Conservation (phyloP, 1,140 invertebrate genomes). For the Trichogramma pretiosum region DNA sequence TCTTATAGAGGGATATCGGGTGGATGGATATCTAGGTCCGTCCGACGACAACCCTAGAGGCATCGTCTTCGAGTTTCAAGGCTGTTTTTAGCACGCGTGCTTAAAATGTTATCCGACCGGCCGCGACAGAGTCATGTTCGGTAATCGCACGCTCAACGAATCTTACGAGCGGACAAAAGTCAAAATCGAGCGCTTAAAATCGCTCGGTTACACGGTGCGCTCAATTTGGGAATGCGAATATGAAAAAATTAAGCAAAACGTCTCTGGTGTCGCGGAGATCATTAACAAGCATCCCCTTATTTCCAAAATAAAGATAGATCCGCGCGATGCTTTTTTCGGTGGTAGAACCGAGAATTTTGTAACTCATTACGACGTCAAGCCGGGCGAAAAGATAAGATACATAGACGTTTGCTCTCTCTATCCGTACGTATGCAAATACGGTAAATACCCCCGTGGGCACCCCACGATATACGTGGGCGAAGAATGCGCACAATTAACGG, state of each 20-base stretch:
- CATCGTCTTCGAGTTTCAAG: not conserved
- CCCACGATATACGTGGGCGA: constrained; percentile 27
- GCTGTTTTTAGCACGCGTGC: not conserved
- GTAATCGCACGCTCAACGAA: not conserved
- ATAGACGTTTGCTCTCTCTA: constrained; percentile 33
- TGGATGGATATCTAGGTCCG: not conserved
- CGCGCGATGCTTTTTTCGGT: constrained; percentile 30
- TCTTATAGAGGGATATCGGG: not conserved
- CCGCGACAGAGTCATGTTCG: not conserved
- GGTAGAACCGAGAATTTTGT: constrained; percentile 31
- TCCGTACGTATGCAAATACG: constrained; percentile 25
- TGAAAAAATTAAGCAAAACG: not conserved
- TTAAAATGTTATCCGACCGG: not conserved
- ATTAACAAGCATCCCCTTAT: not conserved
- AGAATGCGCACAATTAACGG: not conserved
- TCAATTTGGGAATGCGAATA: not conserved
- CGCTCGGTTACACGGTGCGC: not conserved
- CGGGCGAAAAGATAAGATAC: constrained; percentile 30
- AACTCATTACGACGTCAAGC: constrained; percentile 22
- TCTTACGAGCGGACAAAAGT: not conserved
- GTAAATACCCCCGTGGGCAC: constrained; percentile 32
- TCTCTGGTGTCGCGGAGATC: not conserved
- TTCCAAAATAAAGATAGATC: not conserved
- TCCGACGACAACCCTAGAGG: not conserved
- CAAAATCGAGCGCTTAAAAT: not conserved